These are phyloP conservation scores for Rhaphigaster nebulosa DNA, from an alignment of 2,888 invertebrate species.

Conservation along the genomic window DNA sequence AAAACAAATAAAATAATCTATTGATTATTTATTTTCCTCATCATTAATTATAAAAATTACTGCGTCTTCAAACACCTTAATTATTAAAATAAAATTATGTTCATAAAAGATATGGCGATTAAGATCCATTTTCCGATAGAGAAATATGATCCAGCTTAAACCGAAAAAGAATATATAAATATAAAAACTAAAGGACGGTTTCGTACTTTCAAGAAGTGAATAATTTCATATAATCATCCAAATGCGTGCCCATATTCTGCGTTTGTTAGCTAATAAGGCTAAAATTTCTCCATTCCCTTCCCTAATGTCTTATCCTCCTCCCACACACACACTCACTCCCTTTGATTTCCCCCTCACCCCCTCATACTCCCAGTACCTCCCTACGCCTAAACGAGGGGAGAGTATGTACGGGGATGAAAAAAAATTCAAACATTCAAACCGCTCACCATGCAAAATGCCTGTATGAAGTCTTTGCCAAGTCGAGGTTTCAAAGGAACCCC, in stretches of 20 bases:
- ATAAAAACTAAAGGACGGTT: too few relatives aligned
- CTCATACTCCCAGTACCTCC: neutral
- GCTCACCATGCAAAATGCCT: neutral
- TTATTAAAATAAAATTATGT: too few relatives aligned
- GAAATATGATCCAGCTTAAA: neutral
- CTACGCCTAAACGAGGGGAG: neutral
- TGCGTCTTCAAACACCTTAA: too few relatives aligned
- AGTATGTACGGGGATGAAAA: neutral
- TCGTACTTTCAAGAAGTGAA: neutral
- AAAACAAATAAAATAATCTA: too few relatives aligned
- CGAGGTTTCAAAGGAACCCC: neutral
- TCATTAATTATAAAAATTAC: too few relatives aligned
- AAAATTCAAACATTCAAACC: neutral
- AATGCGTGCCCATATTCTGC: neutral
- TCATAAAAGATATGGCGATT: too few relatives aligned
- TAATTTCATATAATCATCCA: neutral
- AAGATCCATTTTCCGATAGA: too few relatives aligned
- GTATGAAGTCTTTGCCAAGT: neutral
- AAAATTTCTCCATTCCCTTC: neutral
- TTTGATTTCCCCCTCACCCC: neutral
- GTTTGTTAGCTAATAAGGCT: neutral
- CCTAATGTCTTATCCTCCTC: neutral
- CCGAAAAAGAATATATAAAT: too few relatives aligned
- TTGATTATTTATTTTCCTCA: too few relatives aligned
- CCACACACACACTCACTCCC: neutral